A percentile compares a stretch with the other conserved stretches of the same genome.
Conservation (phyloP, 2,113 vertebrate genomes). For the Macrotis lagotis region DNA sequence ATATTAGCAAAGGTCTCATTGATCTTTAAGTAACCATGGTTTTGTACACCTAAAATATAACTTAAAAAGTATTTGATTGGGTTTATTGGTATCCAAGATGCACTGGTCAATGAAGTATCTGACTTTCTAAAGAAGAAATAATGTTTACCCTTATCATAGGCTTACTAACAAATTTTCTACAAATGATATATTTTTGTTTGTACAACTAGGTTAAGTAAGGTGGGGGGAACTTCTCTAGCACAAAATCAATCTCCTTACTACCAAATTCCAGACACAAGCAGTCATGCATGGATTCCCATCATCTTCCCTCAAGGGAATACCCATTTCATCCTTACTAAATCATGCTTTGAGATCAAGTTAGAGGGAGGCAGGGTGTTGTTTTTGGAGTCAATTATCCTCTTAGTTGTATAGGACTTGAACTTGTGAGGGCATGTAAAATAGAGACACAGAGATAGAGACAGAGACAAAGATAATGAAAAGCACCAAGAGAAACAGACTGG, state of each 20-base stretch:
- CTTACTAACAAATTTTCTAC: not conserved
- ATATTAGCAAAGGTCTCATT: not conserved
- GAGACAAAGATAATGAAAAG: not conserved
- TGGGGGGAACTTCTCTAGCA: not conserved
- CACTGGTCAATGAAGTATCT: not conserved
- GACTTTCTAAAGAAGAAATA: not conserved
- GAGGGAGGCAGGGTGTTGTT: not conserved
- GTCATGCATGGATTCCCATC: not conserved
- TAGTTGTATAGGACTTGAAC: not conserved
- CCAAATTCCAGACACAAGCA: not conserved
- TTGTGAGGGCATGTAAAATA: not conserved
- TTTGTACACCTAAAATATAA: not conserved
- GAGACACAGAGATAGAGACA: not conserved
- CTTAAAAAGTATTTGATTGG: not conserved
- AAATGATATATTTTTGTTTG: not conserved
- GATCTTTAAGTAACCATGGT: not conserved
- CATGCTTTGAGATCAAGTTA: not conserved
- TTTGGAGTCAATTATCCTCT: not conserved
- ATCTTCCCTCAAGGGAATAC: not conserved
- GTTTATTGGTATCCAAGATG: not conserved
- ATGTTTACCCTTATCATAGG: not conserved
- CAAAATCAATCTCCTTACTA: not conserved
- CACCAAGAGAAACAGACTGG: not conserved
- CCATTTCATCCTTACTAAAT: not conserved
- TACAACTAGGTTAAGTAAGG: not conserved